Conservation (phyloP, 2,113 vertebrate genomes). For the Nestor notabilis region DNA sequence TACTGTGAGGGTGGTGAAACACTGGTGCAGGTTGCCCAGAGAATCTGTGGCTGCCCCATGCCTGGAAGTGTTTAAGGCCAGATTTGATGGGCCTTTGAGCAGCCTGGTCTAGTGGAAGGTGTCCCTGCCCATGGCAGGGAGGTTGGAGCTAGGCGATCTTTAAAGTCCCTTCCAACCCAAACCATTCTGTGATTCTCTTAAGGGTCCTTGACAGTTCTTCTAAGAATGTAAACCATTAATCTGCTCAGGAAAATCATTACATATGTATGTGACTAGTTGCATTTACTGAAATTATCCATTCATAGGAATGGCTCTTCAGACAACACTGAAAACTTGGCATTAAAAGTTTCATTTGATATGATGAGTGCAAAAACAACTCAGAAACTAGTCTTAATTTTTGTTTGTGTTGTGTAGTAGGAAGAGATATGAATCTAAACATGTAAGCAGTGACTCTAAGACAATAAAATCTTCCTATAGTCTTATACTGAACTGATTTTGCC, state of each 20-base stretch:
- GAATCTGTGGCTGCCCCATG: not conserved
- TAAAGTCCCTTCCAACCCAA: not conserved
- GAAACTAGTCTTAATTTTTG: not conserved
- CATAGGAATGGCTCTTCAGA: not conserved
- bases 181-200: not conserved
- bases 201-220: not conserved
- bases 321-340: not conserved
- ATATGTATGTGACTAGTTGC: not conserved
- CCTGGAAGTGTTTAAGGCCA: not conserved
- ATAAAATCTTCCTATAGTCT: not conserved
- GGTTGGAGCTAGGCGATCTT: not conserved
- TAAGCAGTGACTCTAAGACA: not conserved
- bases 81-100: not conserved
- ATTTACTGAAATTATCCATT: not conserved
- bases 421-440: not conserved
- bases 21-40: not conserved
- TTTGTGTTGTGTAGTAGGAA: not conserved
- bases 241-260: not conserved
- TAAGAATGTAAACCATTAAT: not conserved
- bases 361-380: not conserved
- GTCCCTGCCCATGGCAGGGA: not conserved
- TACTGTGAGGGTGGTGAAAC: not conserved
- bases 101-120: not conserved
- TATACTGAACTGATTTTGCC: not conserved
- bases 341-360: not conserved